Evolutionary conservation across 2,113 vertebrate genomes (phyloP), one percentile per base, ranked within the genome.

Genomic region (Parus major): DNA sequence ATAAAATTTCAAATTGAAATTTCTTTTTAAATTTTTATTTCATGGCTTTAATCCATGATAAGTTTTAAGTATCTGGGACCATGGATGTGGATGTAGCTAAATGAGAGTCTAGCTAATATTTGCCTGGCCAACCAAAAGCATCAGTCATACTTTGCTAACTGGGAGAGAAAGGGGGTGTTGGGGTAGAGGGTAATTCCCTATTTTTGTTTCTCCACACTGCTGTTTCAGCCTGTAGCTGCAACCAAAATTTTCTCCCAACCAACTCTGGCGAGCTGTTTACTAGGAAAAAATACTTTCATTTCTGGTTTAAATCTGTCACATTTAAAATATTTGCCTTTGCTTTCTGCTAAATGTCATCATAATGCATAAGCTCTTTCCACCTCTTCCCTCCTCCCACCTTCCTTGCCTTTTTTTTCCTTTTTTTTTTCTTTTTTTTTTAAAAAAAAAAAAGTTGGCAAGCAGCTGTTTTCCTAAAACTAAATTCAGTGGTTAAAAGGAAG

Each of bases 1-100:
- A 98, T 98, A 98, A 98, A 98, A 98, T 98, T 98, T 98, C 98
- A 98, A 98, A 98, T 98, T 98, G 98, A 98, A 98, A 97, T 97
- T 97, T 97, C 55, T 93, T 92, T 78, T 88, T 57, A 14, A 59
- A 82, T 81, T 92, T 94, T 97, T 98, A 97, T 98, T 98, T 98
- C 98, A 98, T 98, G 98, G 98, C 98, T 98, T 98, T 98, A 98
- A 95, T 98, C 98, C 98, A 98, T 98, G 98, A 98, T 96, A 61
- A 92, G 95, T 97, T 98, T 97, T 96, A 97, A 97, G 94, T 91
- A 90, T 89, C 88, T 96, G 96, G 97, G 96, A 92, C 97, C 47
- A 82, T 94, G 91, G 95, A 95, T 96, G 83, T 97, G 96, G 92
- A 95, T 94, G 92, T 97, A 96, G 96, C 93, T 97, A 93, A 96